Evolutionary conservation across 2,888 invertebrate genomes (phyloP).

Genomic region (Malacosoma neustria): DNA sequence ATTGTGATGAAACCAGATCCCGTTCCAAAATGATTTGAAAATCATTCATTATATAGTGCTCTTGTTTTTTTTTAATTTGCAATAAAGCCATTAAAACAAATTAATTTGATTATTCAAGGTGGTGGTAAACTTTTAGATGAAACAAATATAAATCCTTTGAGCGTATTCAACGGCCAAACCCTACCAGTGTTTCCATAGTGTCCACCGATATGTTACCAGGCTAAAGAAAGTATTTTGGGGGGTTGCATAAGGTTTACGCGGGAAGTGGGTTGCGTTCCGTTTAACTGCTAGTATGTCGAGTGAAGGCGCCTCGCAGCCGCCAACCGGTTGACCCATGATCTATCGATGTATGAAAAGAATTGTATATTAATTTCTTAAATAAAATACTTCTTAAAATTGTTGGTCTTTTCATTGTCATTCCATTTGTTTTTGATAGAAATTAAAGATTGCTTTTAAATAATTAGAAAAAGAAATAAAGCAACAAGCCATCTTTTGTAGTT

Average conservation of each 20-base stretch:
- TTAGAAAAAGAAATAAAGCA: too few relatives aligned
- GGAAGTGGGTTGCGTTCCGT: slow-evolving; percentile 16
- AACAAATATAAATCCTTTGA: too few relatives aligned
- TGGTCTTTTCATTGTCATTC: slow-evolving; percentile 19
- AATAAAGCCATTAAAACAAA: too few relatives aligned
- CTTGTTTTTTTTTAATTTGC: too few relatives aligned
- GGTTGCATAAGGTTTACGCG: slow-evolving; percentile 23
- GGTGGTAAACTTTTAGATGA: too few relatives aligned
- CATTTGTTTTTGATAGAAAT: too few relatives aligned
- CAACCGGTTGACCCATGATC: slow-evolving; percentile 45
- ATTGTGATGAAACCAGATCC: too few relatives aligned
- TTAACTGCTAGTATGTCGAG: slow-evolving; percentile 37
- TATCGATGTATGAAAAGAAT: slow-evolving; percentile 61
- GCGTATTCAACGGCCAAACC: slow-evolving; percentile 10
- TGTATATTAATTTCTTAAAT: slow-evolving; percentile 74
- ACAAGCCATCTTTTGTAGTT: too few relatives aligned
- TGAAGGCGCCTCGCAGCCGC: slow-evolving; percentile 36
- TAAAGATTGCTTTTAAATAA: too few relatives aligned
- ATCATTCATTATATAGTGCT: too few relatives aligned
- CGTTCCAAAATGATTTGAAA: too few relatives aligned
- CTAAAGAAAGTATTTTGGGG: slow-evolving; percentile 10
- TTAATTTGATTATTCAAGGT: too few relatives aligned
- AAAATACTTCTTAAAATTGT: slow-evolving; percentile 56
- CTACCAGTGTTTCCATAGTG: slow-evolving; percentile 15
- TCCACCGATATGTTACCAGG: slow-evolving; percentile 25